Percentiles rank a stretch among this genome's conserved stretches.
Conservation (phyloP, 2,113 vertebrate genomes). For the Megaceryle maxima region DNA sequence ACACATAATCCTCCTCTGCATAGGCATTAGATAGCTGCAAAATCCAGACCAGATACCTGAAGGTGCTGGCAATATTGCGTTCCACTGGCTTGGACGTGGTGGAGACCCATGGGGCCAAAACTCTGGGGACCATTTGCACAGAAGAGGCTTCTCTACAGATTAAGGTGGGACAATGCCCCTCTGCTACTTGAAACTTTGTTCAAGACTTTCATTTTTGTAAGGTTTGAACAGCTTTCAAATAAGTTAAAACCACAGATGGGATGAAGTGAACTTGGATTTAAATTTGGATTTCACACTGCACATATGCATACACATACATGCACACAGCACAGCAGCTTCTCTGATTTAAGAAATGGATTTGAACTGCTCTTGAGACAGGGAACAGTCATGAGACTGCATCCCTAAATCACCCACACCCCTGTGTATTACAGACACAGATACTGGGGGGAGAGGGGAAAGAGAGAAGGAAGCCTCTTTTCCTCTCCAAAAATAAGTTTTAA, state of each 20-base stretch:
- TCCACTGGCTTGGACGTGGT: rapidly evolving
- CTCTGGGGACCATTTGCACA: not conserved
- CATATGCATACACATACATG: conserved; percentile 28
- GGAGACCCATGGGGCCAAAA: not conserved
- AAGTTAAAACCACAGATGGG: conserved; percentile 56
- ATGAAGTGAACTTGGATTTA: conserved; percentile 57
- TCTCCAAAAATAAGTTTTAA: not conserved
- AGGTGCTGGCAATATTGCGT: not conserved
- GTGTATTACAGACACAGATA: not conserved
- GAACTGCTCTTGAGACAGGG: not conserved
- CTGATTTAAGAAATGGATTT: not conserved
- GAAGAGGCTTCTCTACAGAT: not conserved
- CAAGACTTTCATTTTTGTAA: not conserved
- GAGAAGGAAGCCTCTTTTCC: not conserved
- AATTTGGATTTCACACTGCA: conserved; percentile 61
- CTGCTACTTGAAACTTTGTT: conserved; percentile 9
- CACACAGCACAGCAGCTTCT: not conserved
- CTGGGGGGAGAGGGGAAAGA: rapidly evolving
- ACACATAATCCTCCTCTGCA: not conserved
- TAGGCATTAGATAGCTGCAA: not conserved
- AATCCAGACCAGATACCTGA: not conserved
- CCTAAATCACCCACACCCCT: not conserved
- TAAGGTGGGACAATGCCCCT: not conserved
- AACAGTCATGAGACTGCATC: not conserved
- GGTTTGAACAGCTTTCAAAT: conserved; percentile 48